phyloP scores from a whole-genome alignment of 2,797 vertebrate species.

The Pygocentrus nattereri region DNA sequence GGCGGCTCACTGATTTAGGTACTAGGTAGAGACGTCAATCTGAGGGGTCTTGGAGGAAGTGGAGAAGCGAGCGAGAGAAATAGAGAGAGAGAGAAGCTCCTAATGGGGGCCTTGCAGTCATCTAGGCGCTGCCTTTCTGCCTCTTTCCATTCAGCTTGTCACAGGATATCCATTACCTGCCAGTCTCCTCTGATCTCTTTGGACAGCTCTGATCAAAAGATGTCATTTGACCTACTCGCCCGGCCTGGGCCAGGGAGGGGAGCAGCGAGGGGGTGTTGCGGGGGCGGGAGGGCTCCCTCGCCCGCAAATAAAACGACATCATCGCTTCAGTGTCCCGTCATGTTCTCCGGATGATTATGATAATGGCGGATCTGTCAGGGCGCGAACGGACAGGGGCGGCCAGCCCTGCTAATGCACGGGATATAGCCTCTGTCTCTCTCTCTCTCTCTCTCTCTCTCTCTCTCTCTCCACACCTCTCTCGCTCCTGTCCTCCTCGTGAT shows the following conservation, averaged over 20 bases:
- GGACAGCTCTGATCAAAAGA: conserved; percentile 99
- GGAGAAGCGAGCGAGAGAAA: conserved; percentile 73
- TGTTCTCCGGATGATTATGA: conserved; percentile 98
- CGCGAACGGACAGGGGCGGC: conserved; percentile 86
- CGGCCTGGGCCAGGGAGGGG: conserved; percentile 25
- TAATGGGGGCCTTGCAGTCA: conserved; percentile 91
- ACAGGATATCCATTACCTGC: conserved; percentile 98
- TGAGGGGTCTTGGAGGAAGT: conserved; percentile 74
- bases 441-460: conserved; percentile 35
- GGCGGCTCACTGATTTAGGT: conserved; percentile 88
- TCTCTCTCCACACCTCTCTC: conserved; percentile 42
- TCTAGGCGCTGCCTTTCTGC: conserved; percentile 73
- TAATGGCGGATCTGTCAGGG: conserved; percentile 94
- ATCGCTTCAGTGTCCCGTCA: conserved; percentile 99
- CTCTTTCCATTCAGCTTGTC: conserved; percentile 88
- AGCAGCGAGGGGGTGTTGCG: conserved; percentile 33
- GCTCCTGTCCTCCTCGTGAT: conserved; percentile 68
- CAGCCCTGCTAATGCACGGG: conserved; percentile 78
- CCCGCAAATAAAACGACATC: conserved; percentile 99
- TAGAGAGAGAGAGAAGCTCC: conserved; percentile 67
- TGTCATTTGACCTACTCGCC: conserved; percentile 95
- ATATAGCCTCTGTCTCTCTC: conserved; percentile 67
- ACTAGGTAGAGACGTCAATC: conserved; percentile 84
- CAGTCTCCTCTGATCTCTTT: conserved; percentile 99
- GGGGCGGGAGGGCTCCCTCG: conserved; percentile 82